A percentile compares a stretch with the other conserved stretches of the same genome.
Conservation (phyloP, 2,888 invertebrate genomes). For the Chalcis sispes region DNA sequence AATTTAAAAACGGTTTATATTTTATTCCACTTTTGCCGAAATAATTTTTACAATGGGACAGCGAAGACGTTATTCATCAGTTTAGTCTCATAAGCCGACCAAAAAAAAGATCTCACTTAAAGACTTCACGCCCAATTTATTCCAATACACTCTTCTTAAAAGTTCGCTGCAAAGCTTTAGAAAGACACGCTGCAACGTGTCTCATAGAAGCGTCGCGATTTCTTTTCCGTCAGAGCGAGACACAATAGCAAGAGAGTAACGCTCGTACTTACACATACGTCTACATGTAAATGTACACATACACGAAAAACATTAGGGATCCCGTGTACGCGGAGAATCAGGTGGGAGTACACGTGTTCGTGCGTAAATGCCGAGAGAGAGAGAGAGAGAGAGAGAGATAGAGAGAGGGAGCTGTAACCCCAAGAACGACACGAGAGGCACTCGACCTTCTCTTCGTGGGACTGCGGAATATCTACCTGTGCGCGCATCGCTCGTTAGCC, state of each 20-base stretch:
- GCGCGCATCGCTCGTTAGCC: conserved; percentile 4
- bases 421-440: conserved; percentile 14
- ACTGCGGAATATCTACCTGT: neutral
- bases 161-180: conserved; percentile 2
- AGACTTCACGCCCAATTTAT: conserved; percentile 49
- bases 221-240: conserved; percentile 25
- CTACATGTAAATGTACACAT: neutral
- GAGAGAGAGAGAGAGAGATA: no score
- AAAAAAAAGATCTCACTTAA: conserved; percentile 17
- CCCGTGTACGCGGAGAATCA: neutral
- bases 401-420: neutral
- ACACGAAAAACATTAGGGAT: neutral
- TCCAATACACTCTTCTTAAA: conserved; percentile 40
- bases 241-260: neutral
- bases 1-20: no score
- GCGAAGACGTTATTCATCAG: conserved; percentile 28
- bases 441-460: conserved; percentile 29
- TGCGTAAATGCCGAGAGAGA: no score
- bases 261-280: no score
- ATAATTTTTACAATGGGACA: neutral
- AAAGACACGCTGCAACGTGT: neutral
- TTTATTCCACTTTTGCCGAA: neutral
- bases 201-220: neutral
- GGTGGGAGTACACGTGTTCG: neutral
- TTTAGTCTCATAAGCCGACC: neutral